These are phyloP conservation scores for Poecile montanus DNA, from an alignment of 2,797 vertebrate genomes.

Conservation along the genomic window DNA sequence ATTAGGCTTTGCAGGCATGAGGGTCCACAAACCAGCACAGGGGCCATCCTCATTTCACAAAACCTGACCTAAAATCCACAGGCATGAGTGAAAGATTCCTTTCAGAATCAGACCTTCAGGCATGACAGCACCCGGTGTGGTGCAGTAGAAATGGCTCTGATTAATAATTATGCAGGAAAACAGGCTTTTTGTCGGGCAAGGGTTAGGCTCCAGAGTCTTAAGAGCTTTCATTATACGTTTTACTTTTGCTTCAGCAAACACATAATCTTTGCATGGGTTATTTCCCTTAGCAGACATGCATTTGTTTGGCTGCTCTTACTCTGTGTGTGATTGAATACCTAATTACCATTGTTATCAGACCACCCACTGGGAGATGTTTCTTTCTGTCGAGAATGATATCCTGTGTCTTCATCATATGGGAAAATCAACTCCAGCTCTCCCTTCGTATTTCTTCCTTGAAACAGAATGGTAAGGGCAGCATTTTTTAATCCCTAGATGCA, in stretches of 20 bases:
- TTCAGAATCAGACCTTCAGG: neutral
- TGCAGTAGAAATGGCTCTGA: neutral
- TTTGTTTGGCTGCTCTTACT: constrained; percentile 32
- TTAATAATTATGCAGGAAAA: neutral
- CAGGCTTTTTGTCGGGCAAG: neutral
- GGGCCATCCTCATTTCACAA: neutral
- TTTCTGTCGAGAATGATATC: neutral
- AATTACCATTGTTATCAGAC: constrained; percentile 56
- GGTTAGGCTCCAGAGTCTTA: neutral
- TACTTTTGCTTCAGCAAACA: constrained; percentile 40
- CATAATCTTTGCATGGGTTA: constrained; percentile 35
- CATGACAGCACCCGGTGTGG: accelerated
- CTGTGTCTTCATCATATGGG: neutral
- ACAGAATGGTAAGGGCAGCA: neutral
- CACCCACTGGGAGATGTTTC: neutral
- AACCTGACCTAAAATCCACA: neutral
- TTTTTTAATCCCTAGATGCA: constrained; percentile 14
- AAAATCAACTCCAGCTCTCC: neutral
- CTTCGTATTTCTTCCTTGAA: neutral
- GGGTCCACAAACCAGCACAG: neutral
- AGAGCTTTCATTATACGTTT: neutral
- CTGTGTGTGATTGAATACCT: constrained; percentile 54
- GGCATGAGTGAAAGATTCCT: neutral
- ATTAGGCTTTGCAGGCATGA: neutral
- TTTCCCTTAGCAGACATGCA: constrained; percentile 25